A percentile compares a stretch with the other conserved stretches of the same genome.
These are phyloP conservation scores for Neopipo cinnamomea DNA, from an alignment of 2,113 vertebrate genomes.

Conservation along the genomic window DNA sequence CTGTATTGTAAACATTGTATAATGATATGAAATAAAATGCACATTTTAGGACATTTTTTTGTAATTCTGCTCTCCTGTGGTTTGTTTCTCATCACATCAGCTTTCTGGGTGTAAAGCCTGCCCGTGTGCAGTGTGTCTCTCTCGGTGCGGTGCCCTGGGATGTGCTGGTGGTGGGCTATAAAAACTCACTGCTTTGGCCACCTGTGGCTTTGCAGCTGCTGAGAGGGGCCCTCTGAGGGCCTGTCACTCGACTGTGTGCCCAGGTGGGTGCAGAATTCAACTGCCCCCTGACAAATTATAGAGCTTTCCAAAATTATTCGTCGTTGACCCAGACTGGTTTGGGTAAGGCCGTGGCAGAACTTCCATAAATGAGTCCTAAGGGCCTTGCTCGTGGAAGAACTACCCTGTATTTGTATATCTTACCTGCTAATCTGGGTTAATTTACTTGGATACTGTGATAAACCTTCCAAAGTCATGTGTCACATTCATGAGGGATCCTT, in stretches of 20 bases:
- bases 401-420: not conserved
- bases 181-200: not conserved
- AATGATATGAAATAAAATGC: conserved; percentile 91
- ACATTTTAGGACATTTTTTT: conserved; percentile 87
- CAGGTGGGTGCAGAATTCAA: not conserved
- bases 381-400: not conserved
- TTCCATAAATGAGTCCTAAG: not conserved
- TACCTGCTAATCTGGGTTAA: not conserved
- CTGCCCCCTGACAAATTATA: fast-evolving
- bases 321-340: not conserved
- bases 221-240: not conserved
- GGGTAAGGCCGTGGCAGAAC: not conserved
- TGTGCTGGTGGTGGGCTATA: not conserved
- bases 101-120: not conserved
- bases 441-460: not conserved
- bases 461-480: not conserved
- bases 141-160: fast-evolving
- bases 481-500: not conserved
- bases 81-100: conserved; percentile 22
- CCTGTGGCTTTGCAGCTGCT: not conserved
- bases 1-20: conserved; percentile 88
- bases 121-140: not conserved
- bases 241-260: not conserved
- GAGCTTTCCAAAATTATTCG: not conserved
- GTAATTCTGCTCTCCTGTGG: conserved; percentile 68